Base-by-base conservation (phyloP, 2,888 invertebrate genomes). In the Catonia carolina region DNA sequence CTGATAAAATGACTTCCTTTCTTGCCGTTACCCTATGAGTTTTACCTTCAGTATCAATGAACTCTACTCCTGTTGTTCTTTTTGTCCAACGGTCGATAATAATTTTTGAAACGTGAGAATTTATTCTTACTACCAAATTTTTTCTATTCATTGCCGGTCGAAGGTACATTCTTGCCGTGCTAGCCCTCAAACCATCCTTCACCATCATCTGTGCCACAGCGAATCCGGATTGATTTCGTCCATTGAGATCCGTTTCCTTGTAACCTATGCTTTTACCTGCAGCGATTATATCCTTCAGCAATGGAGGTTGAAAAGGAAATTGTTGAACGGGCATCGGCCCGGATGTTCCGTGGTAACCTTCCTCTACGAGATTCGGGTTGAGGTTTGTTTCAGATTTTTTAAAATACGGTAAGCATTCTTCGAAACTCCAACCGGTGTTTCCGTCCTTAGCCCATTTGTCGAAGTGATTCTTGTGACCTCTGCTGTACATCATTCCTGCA, bases 51-150 rank as follows among this genome's bases (percentile, higher is more conserved):
- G 51, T 55, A 36, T 63, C 63, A 27, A 86, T 77, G 65, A 86
- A 89, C 69, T 90, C 85, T 0, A 92, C 85, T 0, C 90, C 89
- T 57, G 82, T 82, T 0, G 90, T 89, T 61, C 84, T 78, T 65
- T 75, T 77, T 10, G 70, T 71, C 8, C 64, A 39, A 0, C 68
- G 65, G 64, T 82, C 76, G 49, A 82, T 73, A 20, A 77, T 64
- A 20, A 83, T 67, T 59, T 74, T 74, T 23, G 72, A 72, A 8
- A 77, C 81, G 14, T 72, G 64, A 1, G 78, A 74, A 61, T 78
- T 71, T 60, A 79, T 79, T 59, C 68, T 63, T 27, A 74, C 62
- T 22, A 62, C 65, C 5, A 74, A 67, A 27, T 69, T 72, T 2
- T 68, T 61, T 6, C 66, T 58, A 20, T 67, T 54, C 55, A 72